Base-by-base conservation (phyloP, 2,888 invertebrate genomes). In the Cosmia pyralina region DNA sequence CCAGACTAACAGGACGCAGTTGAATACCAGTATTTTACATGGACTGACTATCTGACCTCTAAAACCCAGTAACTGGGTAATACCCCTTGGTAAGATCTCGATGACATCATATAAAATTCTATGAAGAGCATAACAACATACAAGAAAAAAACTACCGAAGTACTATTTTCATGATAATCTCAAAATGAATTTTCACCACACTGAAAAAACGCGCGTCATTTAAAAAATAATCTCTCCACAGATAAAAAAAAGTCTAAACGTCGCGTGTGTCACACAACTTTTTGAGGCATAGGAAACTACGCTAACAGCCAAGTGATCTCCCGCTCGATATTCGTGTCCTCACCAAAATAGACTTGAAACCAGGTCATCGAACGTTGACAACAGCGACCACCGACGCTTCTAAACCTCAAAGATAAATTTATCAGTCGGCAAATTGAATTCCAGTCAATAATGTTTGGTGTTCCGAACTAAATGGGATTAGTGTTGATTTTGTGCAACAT, bases 311-410 rank as follows among this genome's bases (percentile, higher is more conserved):
- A 85, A 88, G 84, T 88, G 85, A 87, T 88, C 89, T 87, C 88
- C 69, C 84, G 82, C 87, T 85, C 81, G 86, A 87, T 83, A 85
- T 85, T 88, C 85, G 77, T 83, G 83, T 73, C 68, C 85, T 69
- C 75, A 86, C 92, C 73, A 77, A 93, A 93, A 93, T 93, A 93
- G 93, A 92, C 80, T 75, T 85, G 87, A 93, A 92, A 93, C 93
- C 93, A 90, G 93, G 93, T 93, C 93, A 90, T 92, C 91, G 93
- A 88, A 91, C 93, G 92, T 85, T 89, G 91, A 76, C 85, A 87
- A 85, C 79, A 75, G 64, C 81, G 64, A 77, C 78, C 77, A 77
- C 75, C 72, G 81, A 69, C 70, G 74, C 69, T 81, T 78, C 79
- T 82, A 75, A 84, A 78, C 79, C 76, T 74, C 71, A 74, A 64